Base-by-base conservation (phyloP, 2,888 invertebrate species). In the Steinernema scapterisci region DNA sequence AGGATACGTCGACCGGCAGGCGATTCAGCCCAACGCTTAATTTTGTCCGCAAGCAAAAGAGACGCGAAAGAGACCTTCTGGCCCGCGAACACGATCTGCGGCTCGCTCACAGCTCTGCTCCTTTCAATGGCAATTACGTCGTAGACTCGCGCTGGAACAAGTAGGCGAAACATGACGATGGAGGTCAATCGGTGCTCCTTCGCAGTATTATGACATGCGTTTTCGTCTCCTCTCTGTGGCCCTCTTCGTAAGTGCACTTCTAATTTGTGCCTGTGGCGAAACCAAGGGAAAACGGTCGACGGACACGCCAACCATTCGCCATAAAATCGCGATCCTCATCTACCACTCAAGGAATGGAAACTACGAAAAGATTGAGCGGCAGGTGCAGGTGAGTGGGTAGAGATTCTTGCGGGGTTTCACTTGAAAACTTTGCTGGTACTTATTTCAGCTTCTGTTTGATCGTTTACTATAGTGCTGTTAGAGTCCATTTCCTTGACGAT, bases 151-250 rank as follows among this genome's bases (percentile, higher is more conserved):
- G 63, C 63, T 27, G 19, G 63, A 63, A 63, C 63, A 63, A 63
- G 63, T 63, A 27, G 63, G 13, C 63, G 63, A 63, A 63, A 63
- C 63, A 63, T 63, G 63, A 31, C 31, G 16, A 63, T 31, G 63
- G 63, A 63, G 27, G 63, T 63, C 63, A 63, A 63, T 63, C 63
- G 63, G 63, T 63, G 63, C 63, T 63, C 31, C 63, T 63, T 25
- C 63, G 31, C 31, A 48, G 48, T 48, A 48, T 48, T 48, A 16
- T 63, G 63, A 63, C 63, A 63, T 63, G 63, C 63, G 16, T 63
- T 16, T 63, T 27, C 63, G 2, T 27, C 31, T 31, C 63, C 63
- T 63, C 38, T 63, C 63, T 11, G 3, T 63, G 27, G 63, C 38
- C 31, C 38, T 38, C 63, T 27, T 27, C 16, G 1, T 63, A 9